Conservation (phyloP, 1,140 invertebrate genomes). For the Samia ricini region DNA sequence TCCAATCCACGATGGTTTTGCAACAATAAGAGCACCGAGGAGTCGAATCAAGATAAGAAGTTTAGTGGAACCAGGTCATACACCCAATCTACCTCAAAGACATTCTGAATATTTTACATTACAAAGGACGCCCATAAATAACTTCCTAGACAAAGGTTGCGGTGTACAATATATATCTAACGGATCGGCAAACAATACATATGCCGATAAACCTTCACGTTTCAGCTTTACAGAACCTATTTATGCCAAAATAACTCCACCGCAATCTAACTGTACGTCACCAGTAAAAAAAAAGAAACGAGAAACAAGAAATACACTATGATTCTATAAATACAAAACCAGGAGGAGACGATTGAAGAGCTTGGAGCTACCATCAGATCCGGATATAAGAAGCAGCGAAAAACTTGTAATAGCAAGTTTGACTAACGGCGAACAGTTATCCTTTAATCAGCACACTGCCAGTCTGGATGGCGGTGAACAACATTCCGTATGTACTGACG, state of each 20-base stretch:
- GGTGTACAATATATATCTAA: constrained; percentile 61
- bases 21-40: constrained; percentile 84
- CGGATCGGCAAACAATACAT: constrained; percentile 37
- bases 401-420: constrained; percentile 50
- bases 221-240: constrained; percentile 70
- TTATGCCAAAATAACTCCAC: constrained; percentile 72
- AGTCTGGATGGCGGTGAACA: constrained; percentile 62
- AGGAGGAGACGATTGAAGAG: constrained; percentile 58
- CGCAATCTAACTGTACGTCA: constrained; percentile 57
- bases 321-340: constrained; percentile 76
- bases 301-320: constrained; percentile 63
- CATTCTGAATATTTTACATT: constrained; percentile 76
- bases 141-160: constrained; percentile 68
- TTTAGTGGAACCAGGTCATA: constrained; percentile 69
- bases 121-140: constrained; percentile 65
- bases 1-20: constrained; percentile 88
- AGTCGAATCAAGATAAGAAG: constrained; percentile 75
- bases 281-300: constrained; percentile 56
- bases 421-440: constrained; percentile 62
- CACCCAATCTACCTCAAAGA: constrained; percentile 64
- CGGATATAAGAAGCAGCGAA: constrained; percentile 46
- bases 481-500: constrained; percentile 67
- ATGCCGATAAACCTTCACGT: constrained; percentile 52
- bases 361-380: constrained; percentile 52
- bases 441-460: constrained; percentile 44